Evolutionary conservation across 2,888 invertebrate genomes (phyloP).

Genomic region (Amblyjoppa fuscipennis): DNA sequence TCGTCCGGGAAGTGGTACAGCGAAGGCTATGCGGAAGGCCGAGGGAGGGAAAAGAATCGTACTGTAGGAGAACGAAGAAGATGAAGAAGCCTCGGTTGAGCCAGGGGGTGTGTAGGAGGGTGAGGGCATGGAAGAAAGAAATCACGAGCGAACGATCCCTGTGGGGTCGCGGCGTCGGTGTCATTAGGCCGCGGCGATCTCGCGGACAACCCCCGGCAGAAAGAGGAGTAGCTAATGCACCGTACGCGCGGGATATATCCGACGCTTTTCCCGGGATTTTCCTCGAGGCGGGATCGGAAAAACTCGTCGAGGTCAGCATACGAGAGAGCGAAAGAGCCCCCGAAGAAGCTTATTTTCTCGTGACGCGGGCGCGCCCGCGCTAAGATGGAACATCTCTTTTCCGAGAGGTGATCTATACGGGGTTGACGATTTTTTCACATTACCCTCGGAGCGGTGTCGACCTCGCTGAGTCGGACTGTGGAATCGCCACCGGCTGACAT

Average conservation of each 20-base stretch:
- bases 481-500: slow-evolving; percentile 28
- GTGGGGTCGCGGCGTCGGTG: slow-evolving; percentile 78
- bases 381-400: slow-evolving; percentile 60
- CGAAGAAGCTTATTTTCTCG: slow-evolving; percentile 66
- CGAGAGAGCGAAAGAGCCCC: slow-evolving; percentile 60
- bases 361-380: slow-evolving; percentile 46
- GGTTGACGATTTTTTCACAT: slow-evolving; percentile 54
- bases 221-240: slow-evolving; percentile 71
- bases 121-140: slow-evolving; percentile 75
- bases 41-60: slow-evolving; percentile 66
- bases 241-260: slow-evolving; percentile 54
- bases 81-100: slow-evolving; percentile 61
- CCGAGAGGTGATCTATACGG: slow-evolving; percentile 59
- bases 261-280: slow-evolving; percentile 76
- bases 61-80: slow-evolving; percentile 50
- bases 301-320: slow-evolving; percentile 81
- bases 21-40: slow-evolving; percentile 57
- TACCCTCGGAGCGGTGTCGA: slow-evolving; percentile 31
- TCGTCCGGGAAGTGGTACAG: slow-evolving; percentile 72
- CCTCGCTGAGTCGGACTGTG: slow-evolving; percentile 6
- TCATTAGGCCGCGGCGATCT: slow-evolving; percentile 79
- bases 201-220: slow-evolving; percentile 58
- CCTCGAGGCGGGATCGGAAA: slow-evolving; percentile 77
- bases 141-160: slow-evolving; percentile 80
- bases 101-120: slow-evolving; percentile 63